Evolutionary conservation across 92 coral and sea anemone genomes (phyloP).

Genomic region (Porites evermanni): DNA sequence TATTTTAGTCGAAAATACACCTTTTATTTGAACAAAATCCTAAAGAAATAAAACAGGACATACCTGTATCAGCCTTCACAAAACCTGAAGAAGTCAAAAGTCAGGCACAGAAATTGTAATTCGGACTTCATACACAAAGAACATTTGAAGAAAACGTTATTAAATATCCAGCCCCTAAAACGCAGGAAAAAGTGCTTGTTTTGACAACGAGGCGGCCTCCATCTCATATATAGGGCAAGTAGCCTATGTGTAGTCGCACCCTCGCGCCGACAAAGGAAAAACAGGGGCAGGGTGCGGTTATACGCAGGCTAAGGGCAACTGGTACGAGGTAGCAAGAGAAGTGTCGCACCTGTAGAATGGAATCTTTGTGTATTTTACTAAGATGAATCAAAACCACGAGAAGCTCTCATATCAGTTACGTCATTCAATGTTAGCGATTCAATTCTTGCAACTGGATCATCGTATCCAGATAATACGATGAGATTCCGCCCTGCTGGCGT

Average conservation of each 20-base stretch:
- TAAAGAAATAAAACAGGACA: too few relatives aligned
- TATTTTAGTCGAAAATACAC: too few relatives aligned
- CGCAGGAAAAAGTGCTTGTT: constrained; percentile 1
- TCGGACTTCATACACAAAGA: constrained; percentile 44
- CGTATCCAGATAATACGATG: constrained; percentile 28
- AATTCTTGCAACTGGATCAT: constrained; percentile 10
- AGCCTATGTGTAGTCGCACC: neutral
- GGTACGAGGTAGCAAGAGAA: constrained; percentile 13
- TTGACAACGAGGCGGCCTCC: neutral
- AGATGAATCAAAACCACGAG: constrained; percentile 7
- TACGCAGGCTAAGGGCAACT: too few relatives aligned
- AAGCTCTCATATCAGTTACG: constrained; percentile 19
- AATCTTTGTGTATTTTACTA: constrained; percentile 52
- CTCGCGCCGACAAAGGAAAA: too few relatives aligned
- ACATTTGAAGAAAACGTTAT: constrained; percentile 20
- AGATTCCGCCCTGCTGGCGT: constrained; percentile 40
- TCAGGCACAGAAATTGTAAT: constrained; percentile 39
- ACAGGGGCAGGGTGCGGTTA: too few relatives aligned
- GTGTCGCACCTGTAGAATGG: constrained; percentile 22
- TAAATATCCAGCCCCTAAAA: neutral
- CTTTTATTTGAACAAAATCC: too few relatives aligned
- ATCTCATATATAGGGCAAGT: neutral
- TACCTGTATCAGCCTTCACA: too few relatives aligned
- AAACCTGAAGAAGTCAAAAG: too few relatives aligned
- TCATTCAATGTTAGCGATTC: constrained; percentile 38